These are phyloP conservation scores for Cirrhinus mrigala DNA, from an alignment of 2,797 vertebrate genomes.

Conservation along the genomic window DNA sequence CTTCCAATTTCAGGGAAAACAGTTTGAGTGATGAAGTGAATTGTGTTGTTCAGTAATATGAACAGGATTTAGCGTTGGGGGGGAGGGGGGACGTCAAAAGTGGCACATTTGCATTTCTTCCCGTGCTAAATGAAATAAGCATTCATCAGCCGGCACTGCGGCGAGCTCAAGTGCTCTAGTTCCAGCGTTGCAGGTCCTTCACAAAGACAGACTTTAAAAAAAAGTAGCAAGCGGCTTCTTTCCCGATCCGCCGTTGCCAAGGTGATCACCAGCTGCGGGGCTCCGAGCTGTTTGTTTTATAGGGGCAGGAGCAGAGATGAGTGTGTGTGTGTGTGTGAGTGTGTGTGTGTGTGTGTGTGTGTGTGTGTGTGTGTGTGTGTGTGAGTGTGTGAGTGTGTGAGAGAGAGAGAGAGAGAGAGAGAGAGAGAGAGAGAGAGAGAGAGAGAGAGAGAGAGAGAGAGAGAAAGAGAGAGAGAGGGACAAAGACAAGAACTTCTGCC, in stretches of 20 bases:
- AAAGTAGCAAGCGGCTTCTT: conserved; percentile 69
- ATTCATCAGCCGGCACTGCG: conserved; percentile 77
- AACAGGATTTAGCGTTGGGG: conserved; percentile 24
- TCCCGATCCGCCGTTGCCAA: conserved; percentile 78
- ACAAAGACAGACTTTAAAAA: conserved; percentile 76
- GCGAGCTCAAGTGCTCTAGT: conserved; percentile 74
- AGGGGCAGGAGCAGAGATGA: conserved; percentile 58
- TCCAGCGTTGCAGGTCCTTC: conserved; percentile 70
- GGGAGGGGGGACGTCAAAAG: conserved; percentile 42
- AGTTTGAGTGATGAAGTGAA: conserved; percentile 32
- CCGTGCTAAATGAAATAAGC: conserved; percentile 77
- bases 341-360: no score
- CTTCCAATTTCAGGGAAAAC: conserved; percentile 12
- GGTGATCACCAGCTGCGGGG: conserved; percentile 79
- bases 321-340: no score
- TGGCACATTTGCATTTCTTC: conserved; percentile 75
- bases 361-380: no score
- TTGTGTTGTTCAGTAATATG: conserved; percentile 31
- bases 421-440: no score
- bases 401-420: no score
- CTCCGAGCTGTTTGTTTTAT: conserved; percentile 74
- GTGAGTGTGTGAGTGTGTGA: no score
- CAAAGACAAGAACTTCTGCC: conserved; percentile 59
- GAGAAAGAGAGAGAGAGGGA: background rate
- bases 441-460: background rate